Percentiles rank a stretch among this genome's conserved stretches.
Evolutionary conservation across 1,140 invertebrate genomes (phyloP).

Genomic region (Nasonia giraulti): DNA sequence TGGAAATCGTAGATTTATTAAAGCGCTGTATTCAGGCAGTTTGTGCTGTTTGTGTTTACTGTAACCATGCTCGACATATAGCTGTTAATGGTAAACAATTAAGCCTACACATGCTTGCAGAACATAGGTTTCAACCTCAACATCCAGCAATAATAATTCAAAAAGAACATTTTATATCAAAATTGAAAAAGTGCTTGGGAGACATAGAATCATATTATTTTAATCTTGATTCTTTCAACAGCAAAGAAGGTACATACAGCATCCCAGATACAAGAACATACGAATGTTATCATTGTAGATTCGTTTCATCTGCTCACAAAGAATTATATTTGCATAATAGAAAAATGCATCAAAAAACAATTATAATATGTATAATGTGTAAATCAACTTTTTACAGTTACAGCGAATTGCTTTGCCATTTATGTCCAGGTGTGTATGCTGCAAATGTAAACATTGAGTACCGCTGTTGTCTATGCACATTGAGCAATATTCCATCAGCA

Average conservation of each 20-base stretch:
- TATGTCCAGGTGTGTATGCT: conserved; percentile 85
- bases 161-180: conserved; percentile 79
- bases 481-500: conserved; percentile 84
- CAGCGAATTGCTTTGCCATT: conserved; percentile 88
- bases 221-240: conserved; percentile 83
- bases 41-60: conserved; percentile 84
- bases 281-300: conserved; percentile 90
- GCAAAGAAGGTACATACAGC: conserved; percentile 73
- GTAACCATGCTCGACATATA: conserved; percentile 87
- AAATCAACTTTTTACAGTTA: conserved; percentile 89
- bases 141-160: conserved; percentile 71
- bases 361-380: conserved; percentile 88
- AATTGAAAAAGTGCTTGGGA: conserved; percentile 79
- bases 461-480: conserved; percentile 84
- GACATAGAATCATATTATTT: conserved; percentile 80
- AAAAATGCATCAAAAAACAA: conserved; percentile 88
- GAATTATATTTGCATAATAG: conserved; percentile 89
- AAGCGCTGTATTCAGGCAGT: conserved; percentile 83
- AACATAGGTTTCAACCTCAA: conserved; percentile 84
- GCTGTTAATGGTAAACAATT: conserved; percentile 88
- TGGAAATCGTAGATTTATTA: conserved; percentile 81
- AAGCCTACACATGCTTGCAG: conserved; percentile 83
- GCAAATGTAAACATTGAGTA: conserved; percentile 79
- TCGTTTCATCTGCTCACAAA: conserved; percentile 83
- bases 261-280: conserved; percentile 77